Percentiles rank a stretch among this genome's conserved stretches.
Evolutionary conservation across 2,113 vertebrate genomes (phyloP).

Genomic region (Entosphenus tridentatus): DNA sequence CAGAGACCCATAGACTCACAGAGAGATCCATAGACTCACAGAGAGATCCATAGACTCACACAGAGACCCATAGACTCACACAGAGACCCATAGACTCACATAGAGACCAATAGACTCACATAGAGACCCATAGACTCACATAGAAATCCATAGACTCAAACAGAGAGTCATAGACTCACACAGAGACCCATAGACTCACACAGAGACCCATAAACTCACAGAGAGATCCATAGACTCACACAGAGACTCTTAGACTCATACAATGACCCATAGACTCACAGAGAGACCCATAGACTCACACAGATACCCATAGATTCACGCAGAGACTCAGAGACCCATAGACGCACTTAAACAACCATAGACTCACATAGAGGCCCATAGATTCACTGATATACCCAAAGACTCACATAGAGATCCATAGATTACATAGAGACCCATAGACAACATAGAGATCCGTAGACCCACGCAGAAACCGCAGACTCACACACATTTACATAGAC

Average conservation of each 20-base stretch:
- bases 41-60: neutral
- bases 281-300: neutral
- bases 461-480: too few relatives aligned
- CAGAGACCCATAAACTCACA: neutral
- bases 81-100: neutral
- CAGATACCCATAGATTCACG: neutral
- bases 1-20: neutral
- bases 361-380: neutral
- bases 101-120: neutral
- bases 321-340: neutral
- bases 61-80: neutral
- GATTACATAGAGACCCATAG: too few relatives aligned
- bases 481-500: too few relatives aligned
- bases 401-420: neutral
- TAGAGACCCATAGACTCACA: neutral
- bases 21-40: neutral
- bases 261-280: neutral
- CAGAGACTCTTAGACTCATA: neutral
- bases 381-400: neutral
- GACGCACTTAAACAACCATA: neutral
- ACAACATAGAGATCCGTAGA: too few relatives aligned
- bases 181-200: neutral
- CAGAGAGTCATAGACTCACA: neutral
- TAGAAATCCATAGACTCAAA: neutral
- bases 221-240: neutral